Percentiles rank a stretch among this genome's conserved stretches.
phyloP scores from a whole-genome alignment of 2,888 invertebrate genomes.

The Diabrotica balteata region DNA sequence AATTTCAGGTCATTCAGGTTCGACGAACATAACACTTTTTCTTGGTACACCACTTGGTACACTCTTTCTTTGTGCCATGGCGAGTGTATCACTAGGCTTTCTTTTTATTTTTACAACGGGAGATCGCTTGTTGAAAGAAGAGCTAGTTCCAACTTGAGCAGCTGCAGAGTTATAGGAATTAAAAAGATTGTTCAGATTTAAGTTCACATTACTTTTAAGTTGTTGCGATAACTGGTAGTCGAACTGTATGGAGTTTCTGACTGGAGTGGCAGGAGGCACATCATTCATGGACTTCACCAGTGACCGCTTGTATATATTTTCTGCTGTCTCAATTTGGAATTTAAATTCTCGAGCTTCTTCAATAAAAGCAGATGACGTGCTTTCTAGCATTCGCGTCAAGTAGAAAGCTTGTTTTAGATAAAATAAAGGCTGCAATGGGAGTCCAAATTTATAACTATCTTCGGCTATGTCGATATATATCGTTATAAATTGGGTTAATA shows the following conservation, averaged over 20 bases:
- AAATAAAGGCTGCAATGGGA: constrained; percentile 66
- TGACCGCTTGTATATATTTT: constrained; percentile 30
- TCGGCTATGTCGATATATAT: constrained; percentile 77
- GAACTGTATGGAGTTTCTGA: constrained; percentile 39
- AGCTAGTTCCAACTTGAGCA: background rate
- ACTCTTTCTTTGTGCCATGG: background rate
- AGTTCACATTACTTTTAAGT: constrained; percentile 31
- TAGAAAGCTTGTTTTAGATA: constrained; percentile 77
- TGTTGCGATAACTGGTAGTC: constrained; percentile 35
- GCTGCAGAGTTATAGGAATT: constrained; percentile 22
- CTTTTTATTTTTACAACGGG: background rate
- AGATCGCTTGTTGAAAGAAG: constrained; percentile 9
- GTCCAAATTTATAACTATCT: constrained; percentile 68
- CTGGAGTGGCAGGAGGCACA: constrained; percentile 39
- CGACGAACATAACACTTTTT: background rate
- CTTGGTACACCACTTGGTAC: background rate
- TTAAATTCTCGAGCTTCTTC: constrained; percentile 51
- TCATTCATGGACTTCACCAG: constrained; percentile 24
- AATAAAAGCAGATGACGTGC: constrained; percentile 64
- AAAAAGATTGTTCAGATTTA: constrained; percentile 37
- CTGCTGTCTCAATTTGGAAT: constrained; percentile 35
- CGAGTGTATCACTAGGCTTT: constrained; percentile 13
- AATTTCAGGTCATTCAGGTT: too few relatives aligned
- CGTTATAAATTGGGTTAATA: constrained; percentile 74
- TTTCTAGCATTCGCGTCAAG: constrained; percentile 68